A percentile compares a stretch with the other conserved stretches of the same genome.
These are phyloP conservation scores for Odontophorus gujanensis DNA, from an alignment of 2,113 vertebrate species.

Conservation along the genomic window DNA sequence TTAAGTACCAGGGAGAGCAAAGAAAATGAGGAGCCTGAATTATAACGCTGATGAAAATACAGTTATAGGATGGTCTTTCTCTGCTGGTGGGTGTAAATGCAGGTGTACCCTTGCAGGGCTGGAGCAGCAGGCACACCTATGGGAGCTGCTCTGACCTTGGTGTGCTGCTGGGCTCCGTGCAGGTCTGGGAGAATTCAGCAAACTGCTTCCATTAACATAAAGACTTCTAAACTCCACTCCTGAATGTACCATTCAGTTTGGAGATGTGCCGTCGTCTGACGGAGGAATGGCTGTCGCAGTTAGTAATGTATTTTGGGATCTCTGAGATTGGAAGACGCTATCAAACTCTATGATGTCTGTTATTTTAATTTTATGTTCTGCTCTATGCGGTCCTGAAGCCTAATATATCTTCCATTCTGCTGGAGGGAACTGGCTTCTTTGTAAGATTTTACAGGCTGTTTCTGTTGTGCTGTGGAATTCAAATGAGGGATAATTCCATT, in stretches of 20 bases:
- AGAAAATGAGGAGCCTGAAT: conserved; percentile 25
- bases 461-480: conserved; percentile 62
- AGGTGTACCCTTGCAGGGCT: conserved; percentile 26
- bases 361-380: conserved; percentile 71
- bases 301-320: conserved; percentile 49
- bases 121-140: background rate
- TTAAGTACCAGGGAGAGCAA: background rate
- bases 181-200: background rate
- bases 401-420: conserved; percentile 65
- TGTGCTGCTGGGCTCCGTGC: conserved; percentile 36
- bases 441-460: conserved; percentile 54
- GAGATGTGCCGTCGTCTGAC: conserved; percentile 27
- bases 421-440: conserved; percentile 43
- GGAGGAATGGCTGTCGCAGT: conserved; percentile 24
- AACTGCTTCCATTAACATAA: conserved; percentile 43
- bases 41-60: conserved; percentile 26
- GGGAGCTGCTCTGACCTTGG: conserved; percentile 29
- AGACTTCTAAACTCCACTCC: conserved; percentile 21
- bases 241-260: conserved; percentile 16
- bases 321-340: conserved; percentile 52
- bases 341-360: conserved; percentile 59
- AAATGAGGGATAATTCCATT: conserved; percentile 55
- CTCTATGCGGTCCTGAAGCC: conserved; percentile 42
- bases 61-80: conserved; percentile 14
- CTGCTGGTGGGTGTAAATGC: conserved; percentile 19